Conservation (phyloP, 1,140 invertebrate species). For the Heterodera schachtii region DNA sequence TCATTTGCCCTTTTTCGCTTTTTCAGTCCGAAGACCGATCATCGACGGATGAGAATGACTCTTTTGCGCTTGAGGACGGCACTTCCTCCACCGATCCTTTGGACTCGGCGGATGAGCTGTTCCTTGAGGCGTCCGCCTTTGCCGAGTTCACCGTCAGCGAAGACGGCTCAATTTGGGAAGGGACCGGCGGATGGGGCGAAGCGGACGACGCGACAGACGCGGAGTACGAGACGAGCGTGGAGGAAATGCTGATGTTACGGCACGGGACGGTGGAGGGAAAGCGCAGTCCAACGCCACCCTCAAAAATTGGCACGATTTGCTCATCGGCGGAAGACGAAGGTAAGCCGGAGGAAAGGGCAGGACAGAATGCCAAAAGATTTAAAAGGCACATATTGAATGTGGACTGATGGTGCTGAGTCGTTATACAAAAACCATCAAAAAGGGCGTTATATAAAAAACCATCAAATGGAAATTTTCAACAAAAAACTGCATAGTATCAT, state of each 20-base stretch:
- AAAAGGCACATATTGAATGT: too few relatives aligned
- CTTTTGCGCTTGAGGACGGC: not conserved
- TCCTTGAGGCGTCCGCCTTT: slow-evolving; percentile 6
- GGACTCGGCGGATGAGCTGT: slow-evolving; percentile 5
- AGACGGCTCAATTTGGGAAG: slow-evolving; percentile 16
- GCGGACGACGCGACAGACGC: slow-evolving; percentile 11
- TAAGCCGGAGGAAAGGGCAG: not conserved
- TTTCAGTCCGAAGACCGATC: not conserved
- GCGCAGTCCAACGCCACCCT: not conserved
- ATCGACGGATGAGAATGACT: not conserved
- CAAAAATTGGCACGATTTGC: not conserved
- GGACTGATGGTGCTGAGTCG: too few relatives aligned
- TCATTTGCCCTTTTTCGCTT: not conserved
- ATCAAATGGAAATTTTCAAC: too few relatives aligned
- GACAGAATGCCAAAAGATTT: not conserved
- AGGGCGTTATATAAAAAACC: too few relatives aligned
- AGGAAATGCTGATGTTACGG: slow-evolving; percentile 15
- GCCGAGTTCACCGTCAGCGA: slow-evolving; percentile 22
- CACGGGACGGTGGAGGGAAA: not conserved
- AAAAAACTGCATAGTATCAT: too few relatives aligned
- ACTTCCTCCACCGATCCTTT: not conserved
- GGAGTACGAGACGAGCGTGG: slow-evolving; percentile 25
- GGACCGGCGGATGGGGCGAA: not conserved
- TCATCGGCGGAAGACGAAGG: not conserved
- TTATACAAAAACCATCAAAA: too few relatives aligned